Evolutionary conservation across 1,140 invertebrate species (phyloP).

Genomic region (Pygmarrhopalites habei): DNA sequence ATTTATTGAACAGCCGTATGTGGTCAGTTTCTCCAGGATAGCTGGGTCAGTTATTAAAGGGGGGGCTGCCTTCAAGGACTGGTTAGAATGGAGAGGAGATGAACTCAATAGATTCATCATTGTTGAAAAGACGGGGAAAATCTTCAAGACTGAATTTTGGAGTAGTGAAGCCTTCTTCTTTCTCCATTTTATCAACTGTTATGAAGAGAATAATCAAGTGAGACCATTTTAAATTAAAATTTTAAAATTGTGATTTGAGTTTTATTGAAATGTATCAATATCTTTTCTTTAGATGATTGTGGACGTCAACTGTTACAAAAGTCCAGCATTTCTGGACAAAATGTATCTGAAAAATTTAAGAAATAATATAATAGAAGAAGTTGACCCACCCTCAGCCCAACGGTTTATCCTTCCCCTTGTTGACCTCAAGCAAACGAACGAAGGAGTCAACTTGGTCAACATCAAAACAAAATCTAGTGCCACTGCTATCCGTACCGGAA

Average conservation of each 20-base stretch:
- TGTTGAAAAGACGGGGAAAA: constrained; percentile 46
- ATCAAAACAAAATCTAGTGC: constrained; percentile 18
- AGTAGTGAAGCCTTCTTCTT: constrained; percentile 48
- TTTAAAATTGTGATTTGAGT: too few relatives aligned
- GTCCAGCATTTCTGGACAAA: constrained; percentile 44
- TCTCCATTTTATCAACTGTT: constrained; percentile 53
- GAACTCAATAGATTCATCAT: constrained; percentile 46
- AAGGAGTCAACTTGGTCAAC: constrained; percentile 27
- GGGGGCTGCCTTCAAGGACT: constrained; percentile 40
- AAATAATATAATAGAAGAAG: constrained; percentile 37
- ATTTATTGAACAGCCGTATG: constrained; percentile 48
- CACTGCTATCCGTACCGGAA: constrained; percentile 35
- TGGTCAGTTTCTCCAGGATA: constrained; percentile 36
- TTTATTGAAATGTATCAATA: neutral
- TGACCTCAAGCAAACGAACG: constrained; percentile 11
- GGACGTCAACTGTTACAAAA: constrained; percentile 44
- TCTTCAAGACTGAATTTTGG: constrained; percentile 43
- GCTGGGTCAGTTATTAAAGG: constrained; percentile 45
- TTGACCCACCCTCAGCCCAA: constrained; percentile 38
- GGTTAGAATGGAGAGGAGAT: constrained; percentile 47
- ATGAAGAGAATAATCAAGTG: constrained; percentile 46
- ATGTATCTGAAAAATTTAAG: constrained; percentile 43
- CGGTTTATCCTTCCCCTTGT: constrained; percentile 42
- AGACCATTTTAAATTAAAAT: too few relatives aligned
- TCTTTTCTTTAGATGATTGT: constrained; percentile 38